phyloP scores from a whole-genome alignment of 1,140 invertebrate species.

The Phortica variegata region DNA sequence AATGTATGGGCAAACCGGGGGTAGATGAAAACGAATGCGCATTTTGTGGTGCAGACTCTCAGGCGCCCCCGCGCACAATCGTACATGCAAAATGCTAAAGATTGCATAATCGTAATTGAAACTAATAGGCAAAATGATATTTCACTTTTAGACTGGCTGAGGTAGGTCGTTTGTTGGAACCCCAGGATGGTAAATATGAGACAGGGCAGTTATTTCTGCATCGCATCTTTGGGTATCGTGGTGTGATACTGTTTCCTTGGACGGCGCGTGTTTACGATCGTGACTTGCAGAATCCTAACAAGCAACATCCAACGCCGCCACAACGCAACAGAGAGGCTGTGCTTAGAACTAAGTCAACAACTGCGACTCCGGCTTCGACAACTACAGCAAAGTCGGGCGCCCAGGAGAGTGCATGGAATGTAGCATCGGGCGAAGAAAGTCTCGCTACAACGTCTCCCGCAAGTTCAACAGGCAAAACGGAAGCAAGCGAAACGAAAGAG shows the following conservation, averaged over 20 bases:
- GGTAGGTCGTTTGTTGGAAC: slow-evolving; percentile 69
- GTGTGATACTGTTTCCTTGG: slow-evolving; percentile 95
- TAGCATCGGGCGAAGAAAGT: not conserved
- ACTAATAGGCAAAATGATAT: no score
- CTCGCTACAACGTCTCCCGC: not conserved
- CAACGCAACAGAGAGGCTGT: slow-evolving; percentile 36
- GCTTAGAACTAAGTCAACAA: slow-evolving; percentile 44
- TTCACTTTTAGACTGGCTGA: slow-evolving; percentile 60
- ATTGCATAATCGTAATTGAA: slow-evolving; percentile 18
- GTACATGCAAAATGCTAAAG: no score
- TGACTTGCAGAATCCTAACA: slow-evolving; percentile 67
- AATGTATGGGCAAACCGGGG: not conserved
- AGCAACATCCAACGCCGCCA: slow-evolving; percentile 52
- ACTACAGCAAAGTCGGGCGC: slow-evolving; percentile 38
- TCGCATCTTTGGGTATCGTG: slow-evolving; percentile 92
- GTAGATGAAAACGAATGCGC: not conserved
- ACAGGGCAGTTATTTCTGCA: slow-evolving; percentile 95
- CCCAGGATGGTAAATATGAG: slow-evolving; percentile 90
- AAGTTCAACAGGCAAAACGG: slow-evolving; percentile 1
- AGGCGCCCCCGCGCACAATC: not conserved
- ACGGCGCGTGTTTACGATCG: slow-evolving; percentile 90
- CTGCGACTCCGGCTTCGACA: slow-evolving; percentile 56
- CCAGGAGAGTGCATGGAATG: slow-evolving; percentile 7
- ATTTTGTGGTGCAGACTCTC: slow-evolving; percentile 1
- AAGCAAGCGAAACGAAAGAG: slow-evolving; percentile 68